phyloP scores from a whole-genome alignment of 2,113 vertebrate species.

The Henicopernis longicauda region DNA sequence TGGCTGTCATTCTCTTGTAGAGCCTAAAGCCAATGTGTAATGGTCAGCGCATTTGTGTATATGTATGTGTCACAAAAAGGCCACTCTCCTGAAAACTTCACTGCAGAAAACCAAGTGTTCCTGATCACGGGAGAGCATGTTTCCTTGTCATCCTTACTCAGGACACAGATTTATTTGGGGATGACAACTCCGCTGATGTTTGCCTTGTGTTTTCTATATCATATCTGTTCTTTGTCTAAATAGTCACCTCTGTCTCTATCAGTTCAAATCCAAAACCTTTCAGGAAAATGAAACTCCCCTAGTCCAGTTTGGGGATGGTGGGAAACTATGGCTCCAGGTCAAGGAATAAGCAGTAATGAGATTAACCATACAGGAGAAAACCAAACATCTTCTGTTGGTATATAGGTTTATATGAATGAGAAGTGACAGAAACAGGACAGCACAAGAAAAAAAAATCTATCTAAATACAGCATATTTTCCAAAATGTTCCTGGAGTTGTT shows the following conservation, averaged over 20 bases:
- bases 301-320: not conserved
- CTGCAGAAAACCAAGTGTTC: not conserved
- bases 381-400: not conserved
- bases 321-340: not conserved
- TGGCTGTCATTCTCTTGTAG: not conserved
- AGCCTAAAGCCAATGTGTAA: not conserved
- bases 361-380: not conserved
- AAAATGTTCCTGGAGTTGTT: not conserved
- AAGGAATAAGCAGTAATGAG: not conserved
- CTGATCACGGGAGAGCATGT: not conserved
- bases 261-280: not conserved
- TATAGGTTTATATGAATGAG: not conserved
- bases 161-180: not conserved
- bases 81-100: not conserved
- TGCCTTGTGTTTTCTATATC: not conserved
- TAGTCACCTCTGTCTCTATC: not conserved
- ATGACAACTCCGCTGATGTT: not conserved
- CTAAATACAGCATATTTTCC: not conserved
- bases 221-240: not conserved
- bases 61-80: not conserved
- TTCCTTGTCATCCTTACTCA: not conserved
- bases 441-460: not conserved
- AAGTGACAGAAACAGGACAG: not conserved
- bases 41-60: not conserved
- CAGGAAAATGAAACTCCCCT: not conserved